These are phyloP conservation scores for Stenodera caucasica DNA, from an alignment of 2,888 invertebrate genomes.

Conservation along the genomic window DNA sequence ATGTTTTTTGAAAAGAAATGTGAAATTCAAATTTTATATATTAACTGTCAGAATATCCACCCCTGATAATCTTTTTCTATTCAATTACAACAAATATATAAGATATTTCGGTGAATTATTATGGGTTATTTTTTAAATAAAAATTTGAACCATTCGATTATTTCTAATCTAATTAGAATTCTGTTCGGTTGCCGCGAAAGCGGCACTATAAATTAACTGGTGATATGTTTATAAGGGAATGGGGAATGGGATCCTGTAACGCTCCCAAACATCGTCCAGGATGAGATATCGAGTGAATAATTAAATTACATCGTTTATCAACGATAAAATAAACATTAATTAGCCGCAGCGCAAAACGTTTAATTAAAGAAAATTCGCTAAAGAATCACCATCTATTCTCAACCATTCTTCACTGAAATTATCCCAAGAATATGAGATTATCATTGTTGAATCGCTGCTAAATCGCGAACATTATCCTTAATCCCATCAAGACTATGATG, in stretches of 20 bases:
- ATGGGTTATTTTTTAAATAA: no score
- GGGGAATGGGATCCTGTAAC: conserved; percentile 26
- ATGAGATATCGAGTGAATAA: conserved; percentile 39
- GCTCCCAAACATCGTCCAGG: conserved; percentile 34
- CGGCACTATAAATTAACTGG: conserved; percentile 31
- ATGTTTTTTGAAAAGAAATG: conserved; percentile 36
- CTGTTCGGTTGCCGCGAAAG: conserved; percentile 27
- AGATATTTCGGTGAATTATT: no score
- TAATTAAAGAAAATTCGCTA: conserved; percentile 40
- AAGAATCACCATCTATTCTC: conserved; percentile 32
- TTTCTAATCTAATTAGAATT: conserved; percentile 28
- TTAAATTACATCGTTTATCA: conserved; percentile 42
- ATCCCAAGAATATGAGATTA: neutral
- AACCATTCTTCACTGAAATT: conserved; percentile 18
- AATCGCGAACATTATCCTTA: no score
- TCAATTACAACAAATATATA: no score
- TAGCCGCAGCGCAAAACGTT: conserved; percentile 38
- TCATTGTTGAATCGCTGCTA: neutral
- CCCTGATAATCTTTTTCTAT: neutral
- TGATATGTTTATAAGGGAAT: conserved; percentile 37
- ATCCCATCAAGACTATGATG: no score
- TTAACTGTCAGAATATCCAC: conserved; percentile 10
- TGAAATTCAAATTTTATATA: conserved; percentile 39
- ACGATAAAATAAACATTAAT: conserved; percentile 43
- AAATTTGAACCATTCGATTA: conserved; percentile 26